Conservation (phyloP, 2,113 vertebrate species). For the Neofelis nebulosa region DNA sequence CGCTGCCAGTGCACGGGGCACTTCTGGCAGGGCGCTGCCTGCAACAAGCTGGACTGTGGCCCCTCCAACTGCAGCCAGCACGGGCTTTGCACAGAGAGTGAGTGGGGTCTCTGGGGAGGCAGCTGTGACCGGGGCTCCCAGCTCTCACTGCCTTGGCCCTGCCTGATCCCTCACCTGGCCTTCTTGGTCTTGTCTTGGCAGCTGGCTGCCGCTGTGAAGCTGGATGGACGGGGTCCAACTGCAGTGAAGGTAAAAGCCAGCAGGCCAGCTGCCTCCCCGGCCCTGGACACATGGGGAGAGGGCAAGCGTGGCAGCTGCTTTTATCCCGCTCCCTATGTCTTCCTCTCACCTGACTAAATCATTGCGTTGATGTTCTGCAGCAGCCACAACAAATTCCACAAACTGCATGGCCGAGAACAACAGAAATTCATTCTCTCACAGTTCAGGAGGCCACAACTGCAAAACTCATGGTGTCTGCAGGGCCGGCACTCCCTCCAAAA, state of each 20-base stretch:
- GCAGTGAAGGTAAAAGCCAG: constrained; percentile 88
- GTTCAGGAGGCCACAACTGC: not conserved
- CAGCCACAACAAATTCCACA: too few relatives aligned
- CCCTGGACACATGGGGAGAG: not conserved
- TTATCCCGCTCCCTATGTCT: not conserved
- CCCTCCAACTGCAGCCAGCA: constrained; percentile 86
- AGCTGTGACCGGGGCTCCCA: not conserved
- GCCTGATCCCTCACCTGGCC: not conserved
- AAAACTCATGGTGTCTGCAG: not conserved
- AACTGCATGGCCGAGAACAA: not conserved
- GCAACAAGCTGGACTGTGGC: constrained; percentile 86
- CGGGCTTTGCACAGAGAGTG: constrained; percentile 88
- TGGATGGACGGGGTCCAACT: constrained; percentile 93
- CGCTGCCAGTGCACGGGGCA: constrained; percentile 82
- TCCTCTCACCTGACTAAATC: not conserved
- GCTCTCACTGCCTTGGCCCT: rapidly evolving
- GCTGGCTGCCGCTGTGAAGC: constrained; percentile 92
- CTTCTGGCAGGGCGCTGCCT: constrained; percentile 87
- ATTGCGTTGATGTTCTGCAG: not conserved
- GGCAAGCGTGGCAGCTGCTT: not conserved
- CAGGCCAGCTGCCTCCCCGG: not conserved
- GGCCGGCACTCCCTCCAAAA: rapidly evolving
- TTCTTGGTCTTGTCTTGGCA: constrained; percentile 79
- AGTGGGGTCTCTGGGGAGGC: constrained; percentile 43
- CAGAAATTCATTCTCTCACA: not conserved